These are phyloP conservation scores for Drosophila gunungcola DNA, from an alignment of 1,140 invertebrate genomes.

Conservation along the genomic window DNA sequence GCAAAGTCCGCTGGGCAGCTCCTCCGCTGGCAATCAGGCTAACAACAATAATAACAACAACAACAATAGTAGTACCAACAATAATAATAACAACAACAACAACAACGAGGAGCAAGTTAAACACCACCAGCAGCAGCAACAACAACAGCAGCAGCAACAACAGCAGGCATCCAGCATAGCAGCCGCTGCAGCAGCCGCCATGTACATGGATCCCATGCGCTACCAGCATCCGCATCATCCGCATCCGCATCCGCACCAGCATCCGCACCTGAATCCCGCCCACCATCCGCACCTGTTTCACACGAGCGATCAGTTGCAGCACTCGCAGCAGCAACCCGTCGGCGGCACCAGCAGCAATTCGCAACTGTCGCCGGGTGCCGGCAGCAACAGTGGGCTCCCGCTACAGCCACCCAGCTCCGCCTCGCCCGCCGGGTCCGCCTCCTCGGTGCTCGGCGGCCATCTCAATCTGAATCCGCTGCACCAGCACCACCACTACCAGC, in stretches of 20 bases:
- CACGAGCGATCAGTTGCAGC: conserved; percentile 82
- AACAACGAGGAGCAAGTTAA: conserved; percentile 69
- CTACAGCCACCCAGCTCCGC: conserved; percentile 72
- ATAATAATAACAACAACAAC: conserved; percentile 65
- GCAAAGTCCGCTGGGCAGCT: conserved; percentile 76
- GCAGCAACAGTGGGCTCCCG: conserved; percentile 69
- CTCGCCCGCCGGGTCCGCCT: conserved; percentile 76
- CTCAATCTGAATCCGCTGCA: conserved; percentile 69
- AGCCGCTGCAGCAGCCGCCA: conserved; percentile 83
- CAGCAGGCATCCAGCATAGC: conserved; percentile 81
- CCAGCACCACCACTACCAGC: conserved; percentile 79
- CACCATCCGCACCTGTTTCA: conserved; percentile 84
- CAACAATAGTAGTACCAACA: conserved; percentile 53
- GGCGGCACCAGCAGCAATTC: conserved; percentile 60
- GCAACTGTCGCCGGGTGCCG: conserved; percentile 70
- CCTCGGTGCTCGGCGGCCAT: conserved; percentile 64
- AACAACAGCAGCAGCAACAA: conserved; percentile 60
- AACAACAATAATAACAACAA: conserved; percentile 79
- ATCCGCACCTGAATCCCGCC: conserved; percentile 83
- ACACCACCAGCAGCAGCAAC: conserved; percentile 40
- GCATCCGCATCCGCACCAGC: conserved; percentile 79
- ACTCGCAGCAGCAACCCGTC: conserved; percentile 64
- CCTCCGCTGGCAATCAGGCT: conserved; percentile 60
- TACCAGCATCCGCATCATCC: conserved; percentile 82
- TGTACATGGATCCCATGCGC: conserved; percentile 85